Base-by-base conservation (phyloP, 2,113 vertebrate species). In the Uropsilus gracilis region DNA sequence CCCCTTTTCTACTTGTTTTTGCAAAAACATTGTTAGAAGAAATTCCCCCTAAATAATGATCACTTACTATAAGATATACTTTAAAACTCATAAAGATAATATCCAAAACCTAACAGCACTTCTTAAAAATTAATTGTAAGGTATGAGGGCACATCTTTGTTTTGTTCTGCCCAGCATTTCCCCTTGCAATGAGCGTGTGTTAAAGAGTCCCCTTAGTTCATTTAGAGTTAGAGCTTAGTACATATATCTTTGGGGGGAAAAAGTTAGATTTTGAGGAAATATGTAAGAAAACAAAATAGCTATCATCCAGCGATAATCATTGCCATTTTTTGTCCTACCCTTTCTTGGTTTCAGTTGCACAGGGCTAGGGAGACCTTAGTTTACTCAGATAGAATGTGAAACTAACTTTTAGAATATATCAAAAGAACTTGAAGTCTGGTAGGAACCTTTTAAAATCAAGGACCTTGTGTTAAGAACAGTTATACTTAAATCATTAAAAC, bases 401-500 rank as follows among this genome's bases (percentile, higher is more conserved):
- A 37, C 81, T 63, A 48, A 63, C 50, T 89, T 57, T 42, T n/a
- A 42, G 24, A 53, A 78, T 34, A 9, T 73, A 26, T 55, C 32
- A 10, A 46, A 85, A 64, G 53, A 71, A 72, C 26, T 53, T 53
- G 34, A 64, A 81, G 42, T 24, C 18, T 64, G 3, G 2, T 64
- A 57, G n/a, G 5, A 26, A 53, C n/a, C 64, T 86, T n/a, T 37
- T 44, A 8, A 90, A 86, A 57, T 94, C 18, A 81, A 64, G 42
- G 32, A 17, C 18, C 32, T 85, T 71, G 9, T 32, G 20, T 83
- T 90, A 64, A 84, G 34, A 16, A 89, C 89, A 4, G 22, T 93
- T 92, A 68, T 42, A 66, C 4, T 90, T 71, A 73, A 88, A 63
- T 90, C 39, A 55, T 88, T 61, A 86, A 91, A 91, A 84, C 61